Evolutionary conservation across 2,888 invertebrate species (phyloP), one percentile per base, ranked within the genome.

Genomic region (Drosophila vallismaia): DNA sequence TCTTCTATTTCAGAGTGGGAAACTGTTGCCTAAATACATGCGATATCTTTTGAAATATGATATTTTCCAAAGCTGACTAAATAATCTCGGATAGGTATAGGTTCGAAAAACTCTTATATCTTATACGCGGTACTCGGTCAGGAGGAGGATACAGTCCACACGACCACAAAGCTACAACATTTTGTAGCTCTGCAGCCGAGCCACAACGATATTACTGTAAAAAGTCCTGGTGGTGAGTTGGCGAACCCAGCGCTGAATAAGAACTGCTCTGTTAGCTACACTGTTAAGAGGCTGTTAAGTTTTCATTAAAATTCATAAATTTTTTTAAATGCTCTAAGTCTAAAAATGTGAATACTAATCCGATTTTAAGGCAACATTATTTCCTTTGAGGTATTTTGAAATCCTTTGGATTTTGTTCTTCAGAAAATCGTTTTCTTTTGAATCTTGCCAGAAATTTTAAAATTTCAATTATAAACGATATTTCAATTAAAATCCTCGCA

Each of bases 391-490:
- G 19, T 19, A 19, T 19, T 19, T 19, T 19, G 1, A 1, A 19
- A 19, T 19, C 19, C 19, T 19, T 19, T 19, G 2, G 19, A 2
- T 19, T 19, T 19, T 19, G 19, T 19, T 19, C 19, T 19, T 19
- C 1, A 19, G 28, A 28, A 28, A 4, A 28, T 4, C 19, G 6
- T 28, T 28, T 28, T 36, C 2, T 2, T 36, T n/a, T 36, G 36
- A 4, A 1, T 42, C 8, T 42, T 0, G 3, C 9, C 8, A 8
- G 14, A 42, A 42, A 42, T 14, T 42, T 7, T 6, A 14, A 14
- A 9, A 8, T 33, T 67, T 26, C 52, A 69, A 52, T 71, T 71
- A 60, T 63, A 72, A 44, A 51, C 40, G 64, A 67, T 67, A 54
- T 67, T 67, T 46, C 38, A 50, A 40, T 63, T 49, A 28, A 49